Percentiles rank a stretch among this genome's conserved stretches.
Evolutionary conservation across 2,797 vertebrate genomes (phyloP).

Genomic region (Pelodytes ibericus): DNA sequence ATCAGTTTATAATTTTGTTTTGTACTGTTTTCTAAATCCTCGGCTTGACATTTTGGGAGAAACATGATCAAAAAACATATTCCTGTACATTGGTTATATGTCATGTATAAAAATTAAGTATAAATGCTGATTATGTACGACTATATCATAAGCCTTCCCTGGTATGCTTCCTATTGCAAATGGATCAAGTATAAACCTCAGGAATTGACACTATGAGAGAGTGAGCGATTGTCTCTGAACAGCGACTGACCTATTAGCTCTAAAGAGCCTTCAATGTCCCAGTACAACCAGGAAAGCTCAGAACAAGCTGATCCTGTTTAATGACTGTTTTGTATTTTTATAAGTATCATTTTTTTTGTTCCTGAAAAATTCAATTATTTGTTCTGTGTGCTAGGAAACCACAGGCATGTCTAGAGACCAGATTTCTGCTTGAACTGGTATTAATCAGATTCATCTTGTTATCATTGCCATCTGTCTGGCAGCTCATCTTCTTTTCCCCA

Average conservation of each 20-base stretch:
- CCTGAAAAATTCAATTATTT: slow-evolving; percentile 63
- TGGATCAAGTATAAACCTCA: background rate
- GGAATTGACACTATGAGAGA: background rate
- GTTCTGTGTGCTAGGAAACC: slow-evolving; percentile 58
- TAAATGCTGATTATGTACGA: background rate
- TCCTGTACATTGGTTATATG: background rate
- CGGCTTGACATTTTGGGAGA: slow-evolving; percentile 26
- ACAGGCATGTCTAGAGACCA: slow-evolving; percentile 49
- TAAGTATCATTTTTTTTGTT: slow-evolving; percentile 55
- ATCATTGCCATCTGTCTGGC: slow-evolving; percentile 62
- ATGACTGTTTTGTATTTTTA: slow-evolving; percentile 48
- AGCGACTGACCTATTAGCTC: slow-evolving; percentile 8
- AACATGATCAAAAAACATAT: background rate
- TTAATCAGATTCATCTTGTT: slow-evolving; percentile 60
- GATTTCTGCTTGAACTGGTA: slow-evolving; percentile 57
- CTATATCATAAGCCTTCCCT: background rate
- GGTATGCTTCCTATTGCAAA: background rate
- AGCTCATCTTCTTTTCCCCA: slow-evolving; percentile 47
- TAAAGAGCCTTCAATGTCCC: slow-evolving; percentile 56
- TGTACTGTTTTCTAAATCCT: slow-evolving; percentile 70
- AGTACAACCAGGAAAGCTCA: slow-evolving; percentile 56
- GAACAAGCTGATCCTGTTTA: slow-evolving; percentile 57
- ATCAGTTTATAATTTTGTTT: slow-evolving; percentile 69
- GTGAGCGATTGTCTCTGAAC: background rate
- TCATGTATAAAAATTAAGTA: no score